Conservation (phyloP, 2,888 invertebrate genomes). For the Microctonus aethiopoides region DNA sequence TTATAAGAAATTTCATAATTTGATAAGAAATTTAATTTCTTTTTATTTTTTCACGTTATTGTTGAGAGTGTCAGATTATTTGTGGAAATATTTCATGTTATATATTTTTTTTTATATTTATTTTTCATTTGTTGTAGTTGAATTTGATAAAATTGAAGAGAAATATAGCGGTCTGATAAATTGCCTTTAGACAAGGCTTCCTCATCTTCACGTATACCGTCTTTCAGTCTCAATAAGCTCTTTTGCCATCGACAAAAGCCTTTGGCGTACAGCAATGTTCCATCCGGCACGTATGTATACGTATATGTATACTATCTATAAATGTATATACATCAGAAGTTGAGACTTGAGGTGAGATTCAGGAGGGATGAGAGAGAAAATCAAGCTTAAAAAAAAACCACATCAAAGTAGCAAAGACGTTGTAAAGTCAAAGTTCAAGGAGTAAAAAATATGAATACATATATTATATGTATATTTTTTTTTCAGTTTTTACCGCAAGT, state of each 20-base stretch:
- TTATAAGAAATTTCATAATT: no score
- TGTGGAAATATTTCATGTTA: neutral
- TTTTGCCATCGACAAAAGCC: slow-evolving; percentile 51
- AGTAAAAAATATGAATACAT: neutral
- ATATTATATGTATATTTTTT: neutral
- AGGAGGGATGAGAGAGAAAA: neutral
- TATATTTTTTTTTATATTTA: slow-evolving; percentile 5
- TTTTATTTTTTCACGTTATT: neutral
- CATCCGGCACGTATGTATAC: neutral
- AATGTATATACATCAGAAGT: neutral
- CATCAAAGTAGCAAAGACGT: slow-evolving; percentile 27
- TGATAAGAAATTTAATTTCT: no score
- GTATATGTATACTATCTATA: neutral
- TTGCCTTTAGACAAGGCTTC: slow-evolving; percentile 22
- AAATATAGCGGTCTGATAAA: neutral
- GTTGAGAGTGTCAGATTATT: neutral
- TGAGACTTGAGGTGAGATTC: neutral
- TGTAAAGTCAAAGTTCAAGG: slow-evolving; percentile 6
- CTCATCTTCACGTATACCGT: slow-evolving; percentile 52
- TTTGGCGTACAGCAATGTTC: neutral
- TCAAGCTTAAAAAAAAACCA: slow-evolving; percentile 19
- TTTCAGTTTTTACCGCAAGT: neutral
- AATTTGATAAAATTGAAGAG: neutral
- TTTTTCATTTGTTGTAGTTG: neutral
- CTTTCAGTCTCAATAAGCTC: slow-evolving; percentile 54